Evolutionary conservation across 2,888 invertebrate species (phyloP), one percentile per base, ranked within the genome.

Genomic region (Nezara viridula): DNA sequence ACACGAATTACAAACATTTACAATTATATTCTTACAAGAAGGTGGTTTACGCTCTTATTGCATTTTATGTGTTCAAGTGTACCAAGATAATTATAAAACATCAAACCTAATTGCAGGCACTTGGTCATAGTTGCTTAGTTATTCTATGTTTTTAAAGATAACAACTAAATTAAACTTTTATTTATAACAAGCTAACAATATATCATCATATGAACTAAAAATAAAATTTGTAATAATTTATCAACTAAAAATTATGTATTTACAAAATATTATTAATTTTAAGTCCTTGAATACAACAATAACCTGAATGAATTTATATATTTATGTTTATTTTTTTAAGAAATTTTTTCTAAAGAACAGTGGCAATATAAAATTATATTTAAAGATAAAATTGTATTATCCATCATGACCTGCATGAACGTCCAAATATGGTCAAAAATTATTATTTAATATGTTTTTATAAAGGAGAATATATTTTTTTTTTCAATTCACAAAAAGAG

Each of bases 201-300:
- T 19, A 73, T 73, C 14, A 73, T 37, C 7, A 73, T 37, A 14
- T 37, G 19, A 73, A 37, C 32, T 73, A 19, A 73, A 73, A 73
- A 73, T 73, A 73, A 73, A 73, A 73, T 73, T 73, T 73, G 37
- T n/a, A 73, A 73, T 73, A 73, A 73, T 73, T 73, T 73, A 73
- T 73, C 1, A 73, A 73, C 32, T 37, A 37, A 73, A 73, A 73
- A 7, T 2, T 37, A 73, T 73, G 37, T 73, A 73, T 73, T 73
- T 73, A 37, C 66, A 73, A 73, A 66, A 16, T 32, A 32, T 66
- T 32, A 32, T 73, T 73, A 37, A 37, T 19, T 73, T 73, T 1
- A 73, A 37, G 37, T 37, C 32, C 32, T 37, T 37, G 32, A 37
- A 73, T 73, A 73, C 21, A 73, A 73, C 32, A 73, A 73, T 60